Evolutionary conservation across 2,888 invertebrate genomes (phyloP).

Genomic region (Drosophila longiperda): DNA sequence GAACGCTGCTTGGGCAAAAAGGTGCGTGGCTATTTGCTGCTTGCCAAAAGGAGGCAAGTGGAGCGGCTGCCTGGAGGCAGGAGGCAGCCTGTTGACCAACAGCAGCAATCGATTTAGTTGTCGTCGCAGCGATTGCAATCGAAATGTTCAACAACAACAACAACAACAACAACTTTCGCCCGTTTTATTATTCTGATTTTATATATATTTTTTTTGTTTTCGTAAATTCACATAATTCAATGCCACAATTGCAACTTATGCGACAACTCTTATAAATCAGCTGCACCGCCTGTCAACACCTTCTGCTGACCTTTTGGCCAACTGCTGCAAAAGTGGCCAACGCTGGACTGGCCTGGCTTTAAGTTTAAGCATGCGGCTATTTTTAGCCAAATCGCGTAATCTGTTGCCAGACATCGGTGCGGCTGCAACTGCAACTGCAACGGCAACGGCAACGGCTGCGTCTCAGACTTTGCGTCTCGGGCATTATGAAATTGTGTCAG

Average conservation of each 20-base stretch:
- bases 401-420: constrained; percentile 42
- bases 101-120: constrained; percentile 63
- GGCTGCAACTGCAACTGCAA: background rate
- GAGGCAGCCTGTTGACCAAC: constrained; percentile 7
- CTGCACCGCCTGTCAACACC: constrained; percentile 50
- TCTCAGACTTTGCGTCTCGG: constrained; percentile 47
- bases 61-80: background rate
- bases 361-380: constrained; percentile 27
- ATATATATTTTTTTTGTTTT: constrained; percentile 10
- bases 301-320: constrained; percentile 46
- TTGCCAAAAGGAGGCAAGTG: background rate
- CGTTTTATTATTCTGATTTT: background rate
- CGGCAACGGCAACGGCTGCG: constrained; percentile 19
- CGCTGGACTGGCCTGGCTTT: background rate
- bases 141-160: constrained; percentile 2
- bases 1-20: constrained; percentile 17
- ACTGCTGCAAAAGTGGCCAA: background rate
- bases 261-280: constrained; percentile 50
- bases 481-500: constrained; percentile 79
- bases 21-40: constrained; percentile 35
- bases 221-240: constrained; percentile 57
- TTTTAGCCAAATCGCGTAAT: constrained; percentile 66
- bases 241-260: constrained; percentile 52
- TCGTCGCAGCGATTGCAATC: constrained; percentile 53
- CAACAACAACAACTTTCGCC: constrained; percentile 56